Evolutionary conservation across 2,797 vertebrate species (phyloP), one percentile per base, ranked within the genome.

Genomic region (Poecilia wingei): DNA sequence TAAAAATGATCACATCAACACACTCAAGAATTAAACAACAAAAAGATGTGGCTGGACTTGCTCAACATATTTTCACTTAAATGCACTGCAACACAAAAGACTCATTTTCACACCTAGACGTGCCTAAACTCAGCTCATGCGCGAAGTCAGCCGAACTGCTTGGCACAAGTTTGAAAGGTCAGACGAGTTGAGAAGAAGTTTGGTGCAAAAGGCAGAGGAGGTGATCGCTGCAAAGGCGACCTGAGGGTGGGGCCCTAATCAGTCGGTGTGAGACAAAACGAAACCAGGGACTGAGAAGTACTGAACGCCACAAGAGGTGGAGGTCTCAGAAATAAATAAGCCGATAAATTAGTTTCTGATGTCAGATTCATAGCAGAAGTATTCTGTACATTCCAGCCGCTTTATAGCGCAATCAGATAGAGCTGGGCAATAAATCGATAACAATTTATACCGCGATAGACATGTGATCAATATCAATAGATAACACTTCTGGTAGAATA

Each of bases 121-220:
- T 3, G 8, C n/a, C 51, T 69, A 0, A 49, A 55, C 33, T 69
- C 18, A 55, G 13, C n/a, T 4, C 25, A 13, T 33, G 9, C 20
- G 47, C 12, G 36, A 78, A 22, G 82, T 31, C 18, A 6, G 53
- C 59, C 55, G 18, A 82, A 64, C 73, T 77, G 77, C 75, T 81
- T n/a, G 81, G 74, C 86, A 82, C 79, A 93, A 78, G 86, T 57
- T 76, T 78, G 47, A 91, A 89, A 91, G 82, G 77, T 85, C 85
- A 82, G 70, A 59, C 20, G 31, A 69, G 49, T 76, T n/a, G 31
- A 78, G 22, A 74, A 72, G 72, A 74, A 72, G 72, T n/a, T 55
- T 43, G 61, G 61, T 46, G 72, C 78, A n/a, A 28, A 69, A 72
- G 64, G 57, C 74, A 47, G 61, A 49, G 13, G 49, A 74, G 71